Evolutionary conservation across 1,140 invertebrate species (phyloP).

Genomic region (Aphelenchoides besseyi): DNA sequence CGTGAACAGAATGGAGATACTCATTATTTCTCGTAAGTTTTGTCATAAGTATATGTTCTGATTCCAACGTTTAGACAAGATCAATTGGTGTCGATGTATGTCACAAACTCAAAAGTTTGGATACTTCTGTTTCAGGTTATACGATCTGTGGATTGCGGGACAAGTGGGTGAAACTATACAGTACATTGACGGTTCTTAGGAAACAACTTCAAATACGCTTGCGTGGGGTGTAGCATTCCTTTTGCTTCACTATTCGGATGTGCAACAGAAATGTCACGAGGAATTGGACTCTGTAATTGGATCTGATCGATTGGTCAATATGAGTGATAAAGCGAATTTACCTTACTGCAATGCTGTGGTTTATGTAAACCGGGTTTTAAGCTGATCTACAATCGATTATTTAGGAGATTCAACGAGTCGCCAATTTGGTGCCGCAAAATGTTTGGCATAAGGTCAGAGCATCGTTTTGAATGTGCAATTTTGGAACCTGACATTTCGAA

Average conservation of each 20-base stretch:
- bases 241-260: constrained; percentile 21
- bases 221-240: constrained; percentile 24
- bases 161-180: no score
- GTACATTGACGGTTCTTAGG: constrained; percentile 13
- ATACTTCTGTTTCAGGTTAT: background rate
- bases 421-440: constrained; percentile 24
- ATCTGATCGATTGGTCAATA: constrained; percentile 17
- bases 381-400: background rate
- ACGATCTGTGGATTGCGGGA: constrained; percentile 21
- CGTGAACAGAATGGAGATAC: background rate
- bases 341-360: constrained; percentile 21
- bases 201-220: constrained; percentile 16
- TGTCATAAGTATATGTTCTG: constrained; percentile 6
- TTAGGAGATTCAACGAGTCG: constrained; percentile 20
- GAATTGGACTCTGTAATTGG: constrained; percentile 21
- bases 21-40: background rate
- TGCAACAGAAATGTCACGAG: constrained; percentile 15
- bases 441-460: background rate
- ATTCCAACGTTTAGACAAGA: constrained; percentile 5
- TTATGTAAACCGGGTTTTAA: constrained; percentile 10
- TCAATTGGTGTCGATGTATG: constrained; percentile 18
- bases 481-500: no score
- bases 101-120: background rate
- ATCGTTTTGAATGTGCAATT: no score
- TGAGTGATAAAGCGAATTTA: constrained; percentile 15